Evolutionary conservation across 2,113 vertebrate genomes (phyloP), one percentile per base, ranked within the genome.

Genomic region (Athene noctua): DNA sequence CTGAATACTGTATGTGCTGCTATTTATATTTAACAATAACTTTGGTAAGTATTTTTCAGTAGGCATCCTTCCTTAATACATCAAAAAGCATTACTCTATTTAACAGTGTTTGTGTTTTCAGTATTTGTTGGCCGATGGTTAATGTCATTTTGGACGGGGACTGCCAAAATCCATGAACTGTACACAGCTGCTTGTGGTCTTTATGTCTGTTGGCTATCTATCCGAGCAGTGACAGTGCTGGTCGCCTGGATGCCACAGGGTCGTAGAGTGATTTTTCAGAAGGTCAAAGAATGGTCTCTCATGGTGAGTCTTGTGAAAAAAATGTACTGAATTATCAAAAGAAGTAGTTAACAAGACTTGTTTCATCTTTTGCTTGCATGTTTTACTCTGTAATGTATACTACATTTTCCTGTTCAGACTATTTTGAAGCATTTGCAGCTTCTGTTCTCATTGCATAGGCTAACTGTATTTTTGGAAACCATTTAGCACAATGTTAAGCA

Each of bases 121-220:
- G 99, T 99, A 55, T 99, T 99, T 67, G 99, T 99, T 51, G 99
- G 99, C 23, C 99, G 99, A 68, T 99, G 99, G 99, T 93, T 99
- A 78, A 99, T 99, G 99, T 99, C 99, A 5, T 99, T 99, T 97
- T 99, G 99, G 99, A 99, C 99, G 22, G 99, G 99, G 80, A 99
- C 98, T 92, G 99, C 99, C 84, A 99, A 99, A 98, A 99, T 99
- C 96, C 99, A 99, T 5, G 99, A 99, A 74, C 97, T 99, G 68
- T 99, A 99, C 98, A 99, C 99, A 4, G 99, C 99, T 72, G 99
- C 99, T 1, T 99, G 99, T 79, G 99, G 99, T 80, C 99, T 99
- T 17, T 99, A 99, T 51, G 99, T 99, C 63, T 99, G 99, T 88
- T 99, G 99, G 99, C 98, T 99, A 34, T 99, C 99, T 15, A 99